These are phyloP conservation scores for Sporophila hypoxantha DNA, from an alignment of 2,113 vertebrate species.

Conservation along the genomic window DNA sequence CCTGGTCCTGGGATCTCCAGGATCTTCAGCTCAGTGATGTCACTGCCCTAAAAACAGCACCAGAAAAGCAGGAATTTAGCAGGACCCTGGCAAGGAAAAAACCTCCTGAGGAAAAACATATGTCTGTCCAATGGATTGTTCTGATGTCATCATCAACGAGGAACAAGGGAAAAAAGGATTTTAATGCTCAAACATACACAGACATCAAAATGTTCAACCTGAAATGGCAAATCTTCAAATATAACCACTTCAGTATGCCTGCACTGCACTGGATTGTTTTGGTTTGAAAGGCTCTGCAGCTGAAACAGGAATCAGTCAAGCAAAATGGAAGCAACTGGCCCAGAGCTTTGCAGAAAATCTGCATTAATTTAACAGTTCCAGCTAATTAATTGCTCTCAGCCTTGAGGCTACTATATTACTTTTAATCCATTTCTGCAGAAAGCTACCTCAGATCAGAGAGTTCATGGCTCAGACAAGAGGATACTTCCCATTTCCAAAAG, in stretches of 20 bases:
- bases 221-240: neutral
- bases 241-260: neutral
- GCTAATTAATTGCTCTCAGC: neutral
- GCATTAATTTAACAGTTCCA: neutral
- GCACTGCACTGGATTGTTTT: neutral
- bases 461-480: neutral
- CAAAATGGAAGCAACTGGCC: neutral
- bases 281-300: neutral
- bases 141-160: fast-evolving
- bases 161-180: neutral
- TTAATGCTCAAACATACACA: neutral
- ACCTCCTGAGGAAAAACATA: neutral
- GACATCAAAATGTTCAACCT: neutral
- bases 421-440: neutral
- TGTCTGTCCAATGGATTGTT: fast-evolving
- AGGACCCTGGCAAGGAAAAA: neutral
- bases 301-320: neutral
- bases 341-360: neutral
- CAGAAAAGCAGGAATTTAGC: neutral
- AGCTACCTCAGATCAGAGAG: neutral
- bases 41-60: conserved; percentile 80
- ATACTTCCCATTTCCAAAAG: neutral
- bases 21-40: conserved; percentile 96
- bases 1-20: conserved; percentile 77
- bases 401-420: neutral